Conservation (phyloP, 2,888 invertebrate genomes). For the Drosophila nigritarsus region DNA sequence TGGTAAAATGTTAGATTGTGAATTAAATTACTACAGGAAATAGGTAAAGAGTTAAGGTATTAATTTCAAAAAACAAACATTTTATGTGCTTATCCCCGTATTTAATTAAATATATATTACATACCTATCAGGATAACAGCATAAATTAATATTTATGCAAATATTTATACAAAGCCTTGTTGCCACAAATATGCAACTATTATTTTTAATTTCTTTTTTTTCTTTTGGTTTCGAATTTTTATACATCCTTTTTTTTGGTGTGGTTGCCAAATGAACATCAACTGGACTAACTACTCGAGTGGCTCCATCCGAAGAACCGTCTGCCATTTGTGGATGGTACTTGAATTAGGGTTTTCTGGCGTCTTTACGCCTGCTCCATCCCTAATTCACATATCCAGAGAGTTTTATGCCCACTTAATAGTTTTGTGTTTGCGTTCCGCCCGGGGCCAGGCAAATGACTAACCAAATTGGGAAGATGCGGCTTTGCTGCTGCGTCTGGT, state of each 20-base stretch:
- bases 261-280: slow-evolving; percentile 27
- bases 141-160: slow-evolving; percentile 6
- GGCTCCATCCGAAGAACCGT: slow-evolving; percentile 18
- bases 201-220: slow-evolving; percentile 1
- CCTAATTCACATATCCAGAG: slow-evolving; percentile 41
- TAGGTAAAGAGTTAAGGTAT: not conserved
- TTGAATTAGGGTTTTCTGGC: slow-evolving; percentile 39
- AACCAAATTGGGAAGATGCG: slow-evolving; percentile 77
- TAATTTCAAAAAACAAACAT: not conserved
- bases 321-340: slow-evolving; percentile 48
- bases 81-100: too few relatives aligned
- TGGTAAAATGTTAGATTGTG: not conserved
- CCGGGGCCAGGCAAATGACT: slow-evolving; percentile 68
- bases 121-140: not conserved
- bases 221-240: not conserved
- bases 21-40: not conserved
- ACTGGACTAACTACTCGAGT: slow-evolving; percentile 15
- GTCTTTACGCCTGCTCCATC: slow-evolving; percentile 19
- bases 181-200: not conserved
- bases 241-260: not conserved
- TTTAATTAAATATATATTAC: not conserved
- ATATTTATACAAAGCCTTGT: slow-evolving; percentile 3
- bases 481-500: slow-evolving; percentile 30
- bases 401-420: slow-evolving; percentile 79
- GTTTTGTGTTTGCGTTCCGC: slow-evolving; percentile 68